A percentile compares a stretch with the other conserved stretches of the same genome.
Conservation (phyloP, 2,797 vertebrate species). For the Mus minutoides region DNA sequence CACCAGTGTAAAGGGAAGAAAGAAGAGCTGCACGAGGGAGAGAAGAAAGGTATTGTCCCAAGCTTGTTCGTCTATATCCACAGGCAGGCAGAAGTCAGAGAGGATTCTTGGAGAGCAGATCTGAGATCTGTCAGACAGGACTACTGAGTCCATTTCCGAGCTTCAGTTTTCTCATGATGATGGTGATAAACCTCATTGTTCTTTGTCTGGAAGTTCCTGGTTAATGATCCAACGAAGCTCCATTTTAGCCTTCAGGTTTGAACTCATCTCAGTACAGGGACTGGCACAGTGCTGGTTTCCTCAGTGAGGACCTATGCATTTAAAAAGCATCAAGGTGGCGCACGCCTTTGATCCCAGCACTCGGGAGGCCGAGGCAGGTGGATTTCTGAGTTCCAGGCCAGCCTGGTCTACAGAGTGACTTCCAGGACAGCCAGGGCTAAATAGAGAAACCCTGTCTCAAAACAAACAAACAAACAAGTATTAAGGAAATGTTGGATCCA, state of each 20-base stretch:
- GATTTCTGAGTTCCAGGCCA: no score
- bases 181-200: neutral
- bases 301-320: constrained; percentile 35
- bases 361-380: no score
- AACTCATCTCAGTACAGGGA: neutral
- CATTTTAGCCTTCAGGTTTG: neutral
- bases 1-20: neutral
- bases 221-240: neutral
- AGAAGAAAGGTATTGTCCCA: neutral
- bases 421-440: no score
- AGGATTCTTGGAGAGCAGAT: neutral
- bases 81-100: neutral
- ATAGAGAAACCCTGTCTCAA: neutral
- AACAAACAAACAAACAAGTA: neutral
- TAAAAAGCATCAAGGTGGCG: neutral
- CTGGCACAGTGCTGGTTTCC: neutral
- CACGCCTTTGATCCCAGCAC: no score
- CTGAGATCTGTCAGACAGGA: constrained; percentile 8
- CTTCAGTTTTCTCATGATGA: constrained; percentile 19
- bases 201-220: constrained; percentile 12
- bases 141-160: neutral
- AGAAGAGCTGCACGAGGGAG: neutral
- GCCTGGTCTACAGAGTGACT: no score
- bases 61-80: neutral
- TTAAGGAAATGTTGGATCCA: neutral